Evolutionary conservation across 1,140 invertebrate species (phyloP), one percentile per base, ranked within the genome.

Genomic region (Sycobia sp.): DNA sequence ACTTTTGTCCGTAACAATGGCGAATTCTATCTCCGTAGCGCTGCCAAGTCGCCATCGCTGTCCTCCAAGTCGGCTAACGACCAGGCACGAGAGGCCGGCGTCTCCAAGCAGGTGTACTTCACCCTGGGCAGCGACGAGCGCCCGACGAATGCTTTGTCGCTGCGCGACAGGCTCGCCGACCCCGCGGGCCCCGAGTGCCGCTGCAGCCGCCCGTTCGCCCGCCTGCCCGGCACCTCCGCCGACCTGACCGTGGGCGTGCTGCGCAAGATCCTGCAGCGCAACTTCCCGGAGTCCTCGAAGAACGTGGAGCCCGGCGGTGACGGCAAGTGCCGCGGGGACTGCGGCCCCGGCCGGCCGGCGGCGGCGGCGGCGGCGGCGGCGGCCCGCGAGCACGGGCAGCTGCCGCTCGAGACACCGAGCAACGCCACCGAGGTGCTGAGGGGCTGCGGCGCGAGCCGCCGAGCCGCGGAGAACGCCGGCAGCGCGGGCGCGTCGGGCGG

Each of bases 41-140:
- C n/a, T n/a, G n/a, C n/a, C n/a, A n/a, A n/a, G n/a, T n/a, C n/a
- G n/a, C n/a, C n/a, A n/a, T n/a, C n/a, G n/a, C n/a, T n/a, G n/a
- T n/a, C n/a, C n/a, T n/a, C n/a, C n/a, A n/a, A n/a, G n/a, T n/a
- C n/a, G n/a, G n/a, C n/a, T n/a, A n/a, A n/a, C 4, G 46, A n/a
- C 3, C 34, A 59, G 1, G 41, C 39, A 41, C 23, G 59, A 44
- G 34, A 41, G 18, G 4, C 44, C 53, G 11, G 67, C 73, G 9
- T n/a, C n/a, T n/a, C n/a, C n/a, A n/a, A n/a, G n/a, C 73, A 86
- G 62, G 90, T 91, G 1, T 80, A 90, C n/a, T 92, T 92, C 72
- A 89, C 89, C 10, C 78, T 92, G 13, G 90, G 90, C n/a, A 89
- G 89, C 50, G 86, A 91, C 73, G 89, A 91, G 46, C 86, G 67